These are phyloP conservation scores for Orthosia cruda DNA, from an alignment of 2,888 invertebrate species.

Conservation along the genomic window DNA sequence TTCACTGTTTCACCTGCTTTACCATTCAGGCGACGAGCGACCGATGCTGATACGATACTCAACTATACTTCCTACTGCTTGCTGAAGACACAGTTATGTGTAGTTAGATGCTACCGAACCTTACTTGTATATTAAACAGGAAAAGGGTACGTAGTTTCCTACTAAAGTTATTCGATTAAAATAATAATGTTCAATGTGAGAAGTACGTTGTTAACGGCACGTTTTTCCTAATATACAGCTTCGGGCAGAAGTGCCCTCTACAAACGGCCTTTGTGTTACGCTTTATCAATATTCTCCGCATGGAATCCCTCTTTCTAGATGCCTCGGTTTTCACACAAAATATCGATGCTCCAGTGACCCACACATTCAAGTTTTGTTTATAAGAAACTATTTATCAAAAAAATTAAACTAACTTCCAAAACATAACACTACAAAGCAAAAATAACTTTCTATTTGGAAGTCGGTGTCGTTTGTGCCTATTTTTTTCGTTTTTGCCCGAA, in stretches of 20 bases:
- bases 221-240: conserved; percentile 52
- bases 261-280: conserved; percentile 48
- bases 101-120: conserved; percentile 44
- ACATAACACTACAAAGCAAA: too few relatives aligned
- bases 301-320: conserved; percentile 41
- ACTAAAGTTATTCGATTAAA: conserved; percentile 17
- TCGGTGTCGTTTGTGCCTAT: too few relatives aligned
- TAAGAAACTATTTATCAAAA: background rate
- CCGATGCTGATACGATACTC: conserved; percentile 69
- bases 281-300: conserved; percentile 56
- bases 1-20: conserved; percentile 72
- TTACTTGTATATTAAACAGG: conserved; percentile 49
- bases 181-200: conserved; percentile 33
- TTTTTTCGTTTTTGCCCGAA: too few relatives aligned
- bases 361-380: conserved; percentile 52
- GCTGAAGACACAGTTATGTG: conserved; percentile 52
- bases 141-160: background rate
- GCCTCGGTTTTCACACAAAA: conserved; percentile 39
- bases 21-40: conserved; percentile 66
- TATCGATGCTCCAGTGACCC: conserved; percentile 48
- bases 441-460: too few relatives aligned
- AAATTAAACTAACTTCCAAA: too few relatives aligned
- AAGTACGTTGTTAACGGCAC: conserved; percentile 32
- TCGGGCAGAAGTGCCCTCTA: conserved; percentile 47
- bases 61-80: conserved; percentile 66